Evolutionary conservation across 1,140 invertebrate species (phyloP), one percentile per base, ranked within the genome.

Genomic region (Drosophila santomea): DNA sequence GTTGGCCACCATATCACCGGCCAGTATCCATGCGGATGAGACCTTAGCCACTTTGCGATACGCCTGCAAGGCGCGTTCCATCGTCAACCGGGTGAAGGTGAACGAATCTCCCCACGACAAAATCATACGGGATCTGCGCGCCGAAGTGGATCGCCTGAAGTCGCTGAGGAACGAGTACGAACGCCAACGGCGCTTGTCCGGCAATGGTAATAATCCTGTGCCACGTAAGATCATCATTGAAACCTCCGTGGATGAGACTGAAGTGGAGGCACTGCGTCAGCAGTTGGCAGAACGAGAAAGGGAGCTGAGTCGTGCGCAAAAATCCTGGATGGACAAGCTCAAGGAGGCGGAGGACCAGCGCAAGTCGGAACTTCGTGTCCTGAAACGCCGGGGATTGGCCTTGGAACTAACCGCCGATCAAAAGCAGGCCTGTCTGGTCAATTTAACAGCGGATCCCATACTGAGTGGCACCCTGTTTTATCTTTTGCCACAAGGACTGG

Each of bases 81-180:
- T 99, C 63, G 97, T 98, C 83, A 98, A 98, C 91, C 97, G 97
- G 80, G 97, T 97, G 0, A 98, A 97, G 39, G 97, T 98, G 67
- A 98, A 99, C 93, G 97, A 98, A 91, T 97, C 97, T 93, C 95
- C 96, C 0, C 97, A 97, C 81, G 96, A 97, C 35, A 96, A 96
- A 92, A 94, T 97, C 32, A 97, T 97, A 61, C 93, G 96, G 47
- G 96, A 97, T 79, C 93, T 97, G 15, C 93, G 96, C 6, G 96
- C 98, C 8, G 96, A 97, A 93, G 95, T 97, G 32, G 94, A 95
- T 61, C 93, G 94, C 41, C 91, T 97, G 3, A 93, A 94, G 55
- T 93, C 94, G 14, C 79, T 95, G 17, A 93, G 93, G 4, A 93
- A 94, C 52, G 94, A 94, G 28, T 94, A 94, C 69, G 93, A 94